phyloP scores from a whole-genome alignment of 2,797 vertebrate species.

The Buphagus erythrorhynchus region DNA sequence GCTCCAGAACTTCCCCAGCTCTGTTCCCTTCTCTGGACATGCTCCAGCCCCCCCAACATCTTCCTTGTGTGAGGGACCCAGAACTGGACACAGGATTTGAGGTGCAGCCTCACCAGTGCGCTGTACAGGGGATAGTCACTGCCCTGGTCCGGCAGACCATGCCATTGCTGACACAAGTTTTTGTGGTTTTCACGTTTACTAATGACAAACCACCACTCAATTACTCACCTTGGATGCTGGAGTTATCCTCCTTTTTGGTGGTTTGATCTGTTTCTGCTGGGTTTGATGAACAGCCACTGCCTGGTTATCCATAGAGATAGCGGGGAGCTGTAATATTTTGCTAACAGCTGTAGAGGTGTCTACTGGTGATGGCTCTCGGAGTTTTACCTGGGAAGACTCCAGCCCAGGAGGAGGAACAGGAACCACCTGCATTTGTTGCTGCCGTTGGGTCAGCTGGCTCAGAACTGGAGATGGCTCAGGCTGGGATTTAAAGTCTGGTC shows the following conservation, averaged over 20 bases:
- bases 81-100: rapidly evolving
- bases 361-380: conserved; percentile 73
- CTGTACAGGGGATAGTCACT: rapidly evolving
- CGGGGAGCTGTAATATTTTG: conserved; percentile 84
- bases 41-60: not conserved
- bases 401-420: conserved; percentile 75
- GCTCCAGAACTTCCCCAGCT: not conserved
- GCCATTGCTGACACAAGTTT: not conserved
- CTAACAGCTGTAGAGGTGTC: conserved; percentile 67
- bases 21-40: not conserved
- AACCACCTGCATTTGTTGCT: conserved; percentile 75
- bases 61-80: not conserved
- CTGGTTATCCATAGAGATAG: conserved; percentile 80
- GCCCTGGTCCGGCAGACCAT: not conserved
- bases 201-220: not conserved
- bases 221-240: conserved; percentile 88
- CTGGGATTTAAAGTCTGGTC: conserved; percentile 90
- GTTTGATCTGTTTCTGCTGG: conserved; percentile 91
- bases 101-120: rapidly evolving
- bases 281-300: conserved; percentile 75
- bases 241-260: conserved; percentile 89
- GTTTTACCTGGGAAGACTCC: conserved; percentile 79
- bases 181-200: not conserved
- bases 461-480: conserved; percentile 95
- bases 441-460: conserved; percentile 91